A percentile compares a stretch with the other conserved stretches of the same genome.
Evolutionary conservation across 1,140 invertebrate species (phyloP).

Genomic region (Drosophila ananassae): DNA sequence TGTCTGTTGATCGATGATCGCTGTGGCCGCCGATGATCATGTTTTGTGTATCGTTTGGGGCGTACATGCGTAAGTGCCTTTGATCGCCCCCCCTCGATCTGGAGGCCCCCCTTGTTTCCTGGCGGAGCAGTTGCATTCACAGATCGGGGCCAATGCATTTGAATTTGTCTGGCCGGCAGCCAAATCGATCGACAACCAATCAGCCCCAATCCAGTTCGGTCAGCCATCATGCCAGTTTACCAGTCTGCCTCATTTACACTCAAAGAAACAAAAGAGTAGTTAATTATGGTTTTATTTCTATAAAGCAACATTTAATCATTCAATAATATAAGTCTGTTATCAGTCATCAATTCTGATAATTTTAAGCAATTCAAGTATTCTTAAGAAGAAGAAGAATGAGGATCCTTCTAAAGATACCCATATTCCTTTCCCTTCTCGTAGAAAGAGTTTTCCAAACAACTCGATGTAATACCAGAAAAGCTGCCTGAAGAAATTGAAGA

Average conservation of each 20-base stretch:
- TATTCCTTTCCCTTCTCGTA: no score
- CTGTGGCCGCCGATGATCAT: constrained; percentile 40
- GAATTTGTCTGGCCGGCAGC: constrained; percentile 76
- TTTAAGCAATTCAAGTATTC: no score
- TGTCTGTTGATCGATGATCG: constrained; percentile 64
- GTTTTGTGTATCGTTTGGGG: constrained; percentile 70
- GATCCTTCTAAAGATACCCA: no score
- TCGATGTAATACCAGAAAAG: no score
- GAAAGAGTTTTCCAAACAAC: no score
- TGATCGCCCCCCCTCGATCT: constrained; percentile 18
- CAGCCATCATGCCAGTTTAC: constrained; percentile 62
- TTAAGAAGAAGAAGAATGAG: no score
- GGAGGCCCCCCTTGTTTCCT: neutral
- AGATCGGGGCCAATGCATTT: constrained; percentile 75
- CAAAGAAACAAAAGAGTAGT: neutral
- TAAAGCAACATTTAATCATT: no score
- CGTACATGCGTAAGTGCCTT: constrained; percentile 76
- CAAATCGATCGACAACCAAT: constrained; percentile 79
- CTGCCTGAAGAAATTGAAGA: no score
- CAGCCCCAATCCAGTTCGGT: constrained; percentile 55
- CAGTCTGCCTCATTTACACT: constrained; percentile 22
- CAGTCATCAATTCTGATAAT: no score
- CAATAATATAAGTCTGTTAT: no score
- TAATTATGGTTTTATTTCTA: neutral
- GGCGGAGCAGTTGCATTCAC: constrained; percentile 71